phyloP scores from a whole-genome alignment of 1,140 invertebrate species.

The Polypedilum vanderplanki region DNA sequence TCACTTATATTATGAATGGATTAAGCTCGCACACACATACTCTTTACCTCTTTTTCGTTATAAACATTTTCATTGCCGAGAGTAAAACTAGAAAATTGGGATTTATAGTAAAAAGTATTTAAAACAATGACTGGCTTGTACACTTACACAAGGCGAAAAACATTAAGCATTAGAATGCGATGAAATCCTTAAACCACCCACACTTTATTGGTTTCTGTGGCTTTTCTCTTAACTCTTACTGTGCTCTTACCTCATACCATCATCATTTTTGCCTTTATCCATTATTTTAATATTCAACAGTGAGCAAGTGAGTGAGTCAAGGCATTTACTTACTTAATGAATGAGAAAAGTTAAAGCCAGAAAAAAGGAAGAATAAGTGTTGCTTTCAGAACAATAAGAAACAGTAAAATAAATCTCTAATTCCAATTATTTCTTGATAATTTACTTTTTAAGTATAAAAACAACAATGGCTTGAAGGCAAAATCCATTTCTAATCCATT shows the following conservation, averaged over 20 bases:
- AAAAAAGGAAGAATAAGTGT: not conserved
- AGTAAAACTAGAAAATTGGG: no score
- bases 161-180: not conserved
- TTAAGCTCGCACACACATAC: no score
- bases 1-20: no score
- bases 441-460: not conserved
- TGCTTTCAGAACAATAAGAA: not conserved
- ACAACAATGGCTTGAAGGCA: constrained; percentile 3
- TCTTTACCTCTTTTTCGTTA: no score
- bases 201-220: constrained; percentile 5
- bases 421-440: not conserved
- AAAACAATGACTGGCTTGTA: not conserved
- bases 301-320: no score
- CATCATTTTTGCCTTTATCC: no score
- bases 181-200: not conserved
- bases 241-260: no score
- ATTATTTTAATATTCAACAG: no score
- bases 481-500: constrained; percentile 8
- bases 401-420: not conserved
- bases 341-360: not conserved
- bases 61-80: no score
- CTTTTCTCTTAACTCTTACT: no score
- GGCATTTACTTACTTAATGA: not conserved
- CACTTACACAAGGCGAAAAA: no score
- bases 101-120: not conserved